These are phyloP conservation scores for Diarsia mendica DNA, from an alignment of 2,888 invertebrate genomes.

Conservation along the genomic window DNA sequence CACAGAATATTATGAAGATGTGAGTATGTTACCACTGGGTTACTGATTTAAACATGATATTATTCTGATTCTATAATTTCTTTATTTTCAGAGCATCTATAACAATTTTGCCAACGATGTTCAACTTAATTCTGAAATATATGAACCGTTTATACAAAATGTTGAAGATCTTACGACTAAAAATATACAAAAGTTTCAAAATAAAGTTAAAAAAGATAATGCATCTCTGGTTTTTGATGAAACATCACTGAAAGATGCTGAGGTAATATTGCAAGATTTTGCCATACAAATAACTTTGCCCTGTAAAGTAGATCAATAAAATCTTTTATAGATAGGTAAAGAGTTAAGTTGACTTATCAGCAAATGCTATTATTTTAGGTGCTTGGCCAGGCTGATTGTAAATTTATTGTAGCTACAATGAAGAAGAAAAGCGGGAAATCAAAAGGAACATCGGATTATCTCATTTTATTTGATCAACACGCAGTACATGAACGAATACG, in stretches of 20 bases:
- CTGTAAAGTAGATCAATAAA: background rate
- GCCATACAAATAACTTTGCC: background rate
- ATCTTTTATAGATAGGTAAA: background rate
- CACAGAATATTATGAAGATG: constrained; percentile 80
- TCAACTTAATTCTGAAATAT: constrained; percentile 85
- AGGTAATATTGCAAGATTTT: constrained; percentile 67
- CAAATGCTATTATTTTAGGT: constrained; percentile 82
- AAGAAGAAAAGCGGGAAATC: constrained; percentile 68
- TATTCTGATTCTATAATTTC: background rate
- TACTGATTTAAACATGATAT: background rate
- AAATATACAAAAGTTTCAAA: constrained; percentile 76
- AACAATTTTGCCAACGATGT: constrained; percentile 85
- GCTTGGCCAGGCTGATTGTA: constrained; percentile 94
- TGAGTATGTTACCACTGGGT: constrained; percentile 64
- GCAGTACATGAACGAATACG: constrained; percentile 96
- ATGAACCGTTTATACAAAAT: constrained; percentile 77
- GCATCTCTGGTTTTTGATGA: constrained; percentile 79
- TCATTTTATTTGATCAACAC: constrained; percentile 96
- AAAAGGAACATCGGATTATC: constrained; percentile 81
- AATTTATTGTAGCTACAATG: constrained; percentile 92
- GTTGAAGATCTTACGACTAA: constrained; percentile 72
- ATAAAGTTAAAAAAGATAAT: constrained; percentile 75
- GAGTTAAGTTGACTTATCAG: too few relatives aligned
- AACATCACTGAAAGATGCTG: constrained; percentile 74
- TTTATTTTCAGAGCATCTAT: constrained; percentile 80